Evolutionary conservation across 2,888 invertebrate genomes (phyloP).

Genomic region (Dichetophora obliterata): DNA sequence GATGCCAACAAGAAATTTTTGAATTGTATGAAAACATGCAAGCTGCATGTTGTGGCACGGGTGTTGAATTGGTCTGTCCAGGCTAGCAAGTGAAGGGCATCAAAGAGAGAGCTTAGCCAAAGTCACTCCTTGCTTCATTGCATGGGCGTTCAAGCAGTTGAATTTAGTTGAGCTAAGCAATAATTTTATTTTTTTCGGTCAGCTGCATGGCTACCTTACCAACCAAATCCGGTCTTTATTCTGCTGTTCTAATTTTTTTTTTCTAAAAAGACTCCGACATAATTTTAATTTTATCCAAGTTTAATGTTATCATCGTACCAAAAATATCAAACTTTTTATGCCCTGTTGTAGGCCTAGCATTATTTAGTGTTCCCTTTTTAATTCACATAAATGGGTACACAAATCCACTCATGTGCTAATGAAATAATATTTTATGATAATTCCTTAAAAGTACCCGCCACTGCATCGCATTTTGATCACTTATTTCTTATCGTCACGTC

Average conservation of each 20-base stretch:
- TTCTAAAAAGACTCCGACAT: not conserved
- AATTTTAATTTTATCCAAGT: not conserved
- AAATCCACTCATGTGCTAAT: too few relatives aligned
- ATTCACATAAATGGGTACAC: too few relatives aligned
- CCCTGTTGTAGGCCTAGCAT: not conserved
- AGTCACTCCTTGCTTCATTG: not conserved
- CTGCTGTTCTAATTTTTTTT: not conserved
- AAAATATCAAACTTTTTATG: not conserved
- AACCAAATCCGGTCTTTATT: constrained; percentile 1
- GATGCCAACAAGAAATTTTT: not conserved
- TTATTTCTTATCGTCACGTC: too few relatives aligned
- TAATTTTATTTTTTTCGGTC: constrained; percentile 19
- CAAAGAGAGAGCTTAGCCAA: not conserved
- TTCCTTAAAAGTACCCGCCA: too few relatives aligned
- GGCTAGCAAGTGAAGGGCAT: not conserved
- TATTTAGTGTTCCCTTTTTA: not conserved
- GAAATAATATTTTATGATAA: too few relatives aligned
- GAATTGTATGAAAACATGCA: constrained; percentile 23
- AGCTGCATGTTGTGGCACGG: constrained; percentile 8
- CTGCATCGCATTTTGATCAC: too few relatives aligned
- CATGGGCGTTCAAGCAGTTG: constrained; percentile 4
- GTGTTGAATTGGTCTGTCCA: not conserved
- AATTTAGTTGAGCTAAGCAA: not conserved
- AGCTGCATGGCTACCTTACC: not conserved
- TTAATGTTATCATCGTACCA: too few relatives aligned